Evolutionary conservation across 2,797 vertebrate genomes (phyloP).

Genomic region (Okamejei kenojei): DNA sequence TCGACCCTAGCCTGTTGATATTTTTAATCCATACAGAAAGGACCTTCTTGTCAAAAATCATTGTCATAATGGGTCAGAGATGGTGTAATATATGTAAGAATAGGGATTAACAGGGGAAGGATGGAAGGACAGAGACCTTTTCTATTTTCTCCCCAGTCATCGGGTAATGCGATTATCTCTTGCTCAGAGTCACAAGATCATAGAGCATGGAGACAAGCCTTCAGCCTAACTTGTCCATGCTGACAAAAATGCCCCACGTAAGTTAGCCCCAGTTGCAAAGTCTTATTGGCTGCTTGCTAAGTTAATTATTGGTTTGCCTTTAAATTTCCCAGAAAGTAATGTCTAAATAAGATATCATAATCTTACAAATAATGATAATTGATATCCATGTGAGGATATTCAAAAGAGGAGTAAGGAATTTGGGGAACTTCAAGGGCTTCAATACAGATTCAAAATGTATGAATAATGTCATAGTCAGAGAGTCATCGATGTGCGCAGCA

Average conservation of each 20-base stretch:
- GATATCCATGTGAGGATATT: not conserved
- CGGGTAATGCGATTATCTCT: too few species aligned
- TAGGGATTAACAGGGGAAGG: not conserved
- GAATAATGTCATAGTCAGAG: too few species aligned
- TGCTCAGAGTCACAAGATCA: too few species aligned
- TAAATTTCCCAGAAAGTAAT: conserved; percentile 1
- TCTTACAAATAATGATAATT: not conserved
- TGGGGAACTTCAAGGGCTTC: not conserved
- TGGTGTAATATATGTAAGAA: not conserved
- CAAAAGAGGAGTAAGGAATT: not conserved
- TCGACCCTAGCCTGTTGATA: not conserved
- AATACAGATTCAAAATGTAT: not conserved
- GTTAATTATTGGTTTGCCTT: not conserved
- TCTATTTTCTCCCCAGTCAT: not conserved
- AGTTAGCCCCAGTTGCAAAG: too few species aligned
- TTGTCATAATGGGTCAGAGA: not conserved
- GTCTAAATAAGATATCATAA: not conserved
- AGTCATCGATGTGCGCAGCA: too few species aligned
- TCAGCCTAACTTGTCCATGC: too few species aligned
- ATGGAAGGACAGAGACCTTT: not conserved
- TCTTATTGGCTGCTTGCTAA: not conserved
- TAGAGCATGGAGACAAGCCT: too few species aligned
- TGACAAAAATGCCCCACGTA: too few species aligned
- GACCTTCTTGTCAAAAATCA: not conserved
- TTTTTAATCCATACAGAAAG: not conserved